Conservation (phyloP, 2,113 vertebrate species). For the Myotis davidii region DNA sequence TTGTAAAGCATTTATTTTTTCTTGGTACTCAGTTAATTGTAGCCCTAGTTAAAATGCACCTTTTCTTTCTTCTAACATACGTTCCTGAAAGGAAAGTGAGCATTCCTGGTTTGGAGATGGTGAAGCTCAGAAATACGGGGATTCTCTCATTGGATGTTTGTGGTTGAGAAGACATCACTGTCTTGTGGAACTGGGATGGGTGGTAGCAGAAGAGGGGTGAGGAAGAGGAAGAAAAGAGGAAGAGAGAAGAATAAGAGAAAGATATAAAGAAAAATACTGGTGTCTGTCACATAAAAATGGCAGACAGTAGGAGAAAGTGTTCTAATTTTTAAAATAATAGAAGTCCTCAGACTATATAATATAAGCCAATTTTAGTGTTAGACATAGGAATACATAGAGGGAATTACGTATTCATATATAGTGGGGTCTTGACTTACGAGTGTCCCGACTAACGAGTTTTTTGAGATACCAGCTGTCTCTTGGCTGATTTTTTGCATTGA, state of each 20-base stretch:
- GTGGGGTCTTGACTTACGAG: no score
- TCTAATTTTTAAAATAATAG: not conserved
- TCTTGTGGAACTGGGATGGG: not conserved
- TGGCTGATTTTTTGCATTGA: no score
- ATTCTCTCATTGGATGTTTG: not conserved
- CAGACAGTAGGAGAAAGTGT: not conserved
- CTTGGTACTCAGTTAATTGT: not conserved
- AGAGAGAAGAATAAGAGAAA: not conserved
- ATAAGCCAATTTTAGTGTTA: not conserved
- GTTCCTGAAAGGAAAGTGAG: not conserved
- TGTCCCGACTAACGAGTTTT: no score
- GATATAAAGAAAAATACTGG: not conserved
- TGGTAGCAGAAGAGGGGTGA: not conserved
- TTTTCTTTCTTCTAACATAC: not conserved
- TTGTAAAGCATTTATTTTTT: not conserved
- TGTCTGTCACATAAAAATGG: not conserved
- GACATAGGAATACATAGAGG: not conserved
- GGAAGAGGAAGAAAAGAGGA: not conserved
- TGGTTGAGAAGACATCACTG: not conserved
- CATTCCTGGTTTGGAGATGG: not conserved
- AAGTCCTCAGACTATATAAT: not conserved
- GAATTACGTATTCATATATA: not conserved
- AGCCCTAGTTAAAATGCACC: not conserved
- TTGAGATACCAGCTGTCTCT: no score
- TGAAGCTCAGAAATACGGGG: not conserved